Conservation (phyloP, 2,797 vertebrate species). For the Delichon dasypus region DNA sequence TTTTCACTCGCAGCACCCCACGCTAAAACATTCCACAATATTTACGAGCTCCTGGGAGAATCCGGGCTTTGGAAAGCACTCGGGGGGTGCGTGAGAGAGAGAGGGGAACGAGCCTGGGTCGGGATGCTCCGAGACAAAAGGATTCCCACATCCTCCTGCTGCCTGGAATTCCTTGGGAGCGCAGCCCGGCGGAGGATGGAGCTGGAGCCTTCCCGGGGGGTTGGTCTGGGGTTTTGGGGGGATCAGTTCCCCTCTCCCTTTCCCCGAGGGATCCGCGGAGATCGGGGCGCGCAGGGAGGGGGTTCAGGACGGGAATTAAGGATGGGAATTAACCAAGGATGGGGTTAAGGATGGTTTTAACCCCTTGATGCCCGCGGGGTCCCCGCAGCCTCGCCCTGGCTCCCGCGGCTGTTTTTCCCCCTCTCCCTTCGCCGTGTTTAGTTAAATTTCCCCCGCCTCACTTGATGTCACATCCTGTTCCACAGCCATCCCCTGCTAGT, state of each 20-base stretch:
- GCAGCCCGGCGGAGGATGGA: accelerated
- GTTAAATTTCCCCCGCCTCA: constrained; percentile 87
- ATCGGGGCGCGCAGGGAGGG: accelerated
- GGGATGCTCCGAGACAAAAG: neutral
- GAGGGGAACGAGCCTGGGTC: neutral
- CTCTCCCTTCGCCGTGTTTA: constrained; percentile 16
- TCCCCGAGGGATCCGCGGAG: accelerated
- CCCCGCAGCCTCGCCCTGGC: neutral
- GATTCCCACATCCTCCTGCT: accelerated
- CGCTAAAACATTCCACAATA: accelerated
- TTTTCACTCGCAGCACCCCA: neutral
- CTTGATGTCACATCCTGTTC: constrained; percentile 88
- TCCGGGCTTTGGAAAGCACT: accelerated
- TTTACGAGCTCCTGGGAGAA: neutral
- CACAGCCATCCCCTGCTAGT: constrained; percentile 63
- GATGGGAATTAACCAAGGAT: neutral
- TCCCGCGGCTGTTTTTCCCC: neutral
- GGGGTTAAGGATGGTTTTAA: neutral
- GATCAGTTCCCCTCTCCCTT: accelerated
- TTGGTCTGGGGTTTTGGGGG: accelerated
- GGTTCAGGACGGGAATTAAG: neutral
- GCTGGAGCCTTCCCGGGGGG: neutral
- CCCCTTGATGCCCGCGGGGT: neutral
- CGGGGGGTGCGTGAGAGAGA: accelerated
- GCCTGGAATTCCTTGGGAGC: accelerated